Evolutionary conservation across 1,140 invertebrate genomes (phyloP).

Genomic region (Anthonomus grandis): DNA sequence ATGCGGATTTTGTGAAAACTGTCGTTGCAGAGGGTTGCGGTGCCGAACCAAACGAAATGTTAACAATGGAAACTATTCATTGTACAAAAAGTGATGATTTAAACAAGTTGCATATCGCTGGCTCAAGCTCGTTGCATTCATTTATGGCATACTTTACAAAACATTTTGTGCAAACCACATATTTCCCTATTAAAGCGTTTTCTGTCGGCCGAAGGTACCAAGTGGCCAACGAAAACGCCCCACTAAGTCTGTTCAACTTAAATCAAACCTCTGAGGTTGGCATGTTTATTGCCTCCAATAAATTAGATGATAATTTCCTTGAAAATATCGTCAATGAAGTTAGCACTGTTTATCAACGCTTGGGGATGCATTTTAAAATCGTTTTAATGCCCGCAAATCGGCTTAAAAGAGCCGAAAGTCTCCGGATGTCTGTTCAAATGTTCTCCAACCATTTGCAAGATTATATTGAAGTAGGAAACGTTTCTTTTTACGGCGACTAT

Average conservation of each 20-base stretch:
- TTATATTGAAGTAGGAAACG: slow-evolving; percentile 64
- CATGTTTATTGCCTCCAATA: slow-evolving; percentile 55
- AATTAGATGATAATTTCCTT: slow-evolving; percentile 48
- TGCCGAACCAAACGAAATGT: slow-evolving; percentile 54
- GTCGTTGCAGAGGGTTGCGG: slow-evolving; percentile 66
- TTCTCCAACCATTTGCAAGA: slow-evolving; percentile 57
- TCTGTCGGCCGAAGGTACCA: slow-evolving; percentile 61
- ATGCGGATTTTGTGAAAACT: slow-evolving; percentile 65
- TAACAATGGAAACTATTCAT: slow-evolving; percentile 54
- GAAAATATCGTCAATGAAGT: slow-evolving; percentile 50
- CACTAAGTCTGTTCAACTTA: slow-evolving; percentile 56
- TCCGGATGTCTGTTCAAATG: slow-evolving; percentile 62
- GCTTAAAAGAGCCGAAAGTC: slow-evolving; percentile 58
- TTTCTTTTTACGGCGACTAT: slow-evolving; percentile 61
- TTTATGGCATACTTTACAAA: slow-evolving; percentile 65
- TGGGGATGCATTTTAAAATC: slow-evolving; percentile 62
- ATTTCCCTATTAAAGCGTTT: slow-evolving; percentile 61
- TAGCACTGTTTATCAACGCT: slow-evolving; percentile 54
- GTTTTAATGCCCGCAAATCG: slow-evolving; percentile 54
- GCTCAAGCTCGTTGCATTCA: slow-evolving; percentile 59
- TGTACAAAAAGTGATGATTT: slow-evolving; percentile 50
- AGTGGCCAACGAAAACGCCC: slow-evolving; percentile 46
- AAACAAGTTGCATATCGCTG: slow-evolving; percentile 61
- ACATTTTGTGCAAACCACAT: slow-evolving; percentile 52
- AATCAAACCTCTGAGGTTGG: slow-evolving; percentile 60